phyloP scores from a whole-genome alignment of 2,113 vertebrate genomes.

The Hirundichthys speculiger region DNA sequence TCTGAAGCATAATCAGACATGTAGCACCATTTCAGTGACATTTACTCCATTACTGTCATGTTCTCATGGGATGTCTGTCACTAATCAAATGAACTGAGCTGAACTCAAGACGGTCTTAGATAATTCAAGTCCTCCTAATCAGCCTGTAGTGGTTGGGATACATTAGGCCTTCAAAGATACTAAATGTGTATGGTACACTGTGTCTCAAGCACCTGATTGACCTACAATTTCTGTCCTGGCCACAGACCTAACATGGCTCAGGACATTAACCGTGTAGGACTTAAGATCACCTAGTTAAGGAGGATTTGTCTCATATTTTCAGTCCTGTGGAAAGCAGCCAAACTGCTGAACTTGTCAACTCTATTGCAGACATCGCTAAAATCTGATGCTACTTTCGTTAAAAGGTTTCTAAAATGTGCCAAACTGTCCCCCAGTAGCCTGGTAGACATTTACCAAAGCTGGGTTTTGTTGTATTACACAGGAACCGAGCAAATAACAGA shows the following conservation, averaged over 20 bases:
- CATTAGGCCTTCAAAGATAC: not conserved
- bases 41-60: not conserved
- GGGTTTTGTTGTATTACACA: too few relatives aligned
- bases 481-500: too few relatives aligned
- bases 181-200: not conserved
- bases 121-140: constrained; percentile 12
- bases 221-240: constrained; percentile 11
- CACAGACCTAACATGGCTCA: constrained; percentile 10
- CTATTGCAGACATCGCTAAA: too few relatives aligned
- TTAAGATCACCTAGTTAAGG: not conserved
- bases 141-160: not conserved
- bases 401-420: too few relatives aligned
- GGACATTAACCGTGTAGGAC: not conserved
- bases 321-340: not conserved
- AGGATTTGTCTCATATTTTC: constrained; percentile 6
- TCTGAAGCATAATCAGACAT: too few relatives aligned
- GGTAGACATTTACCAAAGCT: too few relatives aligned
- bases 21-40: not conserved
- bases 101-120: constrained; percentile 2
- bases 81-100: not conserved
- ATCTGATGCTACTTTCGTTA: too few relatives aligned
- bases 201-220: constrained; percentile 10
- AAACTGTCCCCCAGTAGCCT: too few relatives aligned
- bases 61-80: too few relatives aligned
- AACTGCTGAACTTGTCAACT: not conserved